A percentile compares a stretch with the other conserved stretches of the same genome.
These are phyloP conservation scores for Euthynnus affinis DNA, from an alignment of 2,797 vertebrate species.

Conservation along the genomic window DNA sequence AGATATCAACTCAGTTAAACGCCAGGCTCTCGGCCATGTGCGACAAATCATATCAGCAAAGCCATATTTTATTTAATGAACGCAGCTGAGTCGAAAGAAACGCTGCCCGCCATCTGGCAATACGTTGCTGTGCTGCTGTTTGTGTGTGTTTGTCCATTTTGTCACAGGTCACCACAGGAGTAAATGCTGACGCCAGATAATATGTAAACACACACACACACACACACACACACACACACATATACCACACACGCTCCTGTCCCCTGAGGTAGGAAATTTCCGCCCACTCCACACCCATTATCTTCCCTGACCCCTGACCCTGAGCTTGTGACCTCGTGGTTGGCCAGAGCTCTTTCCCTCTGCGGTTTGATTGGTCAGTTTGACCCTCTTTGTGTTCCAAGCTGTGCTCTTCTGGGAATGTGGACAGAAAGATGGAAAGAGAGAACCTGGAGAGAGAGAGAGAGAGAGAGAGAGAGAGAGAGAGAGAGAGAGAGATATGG, in stretches of 20 bases:
- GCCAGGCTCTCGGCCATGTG: background rate
- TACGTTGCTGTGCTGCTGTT: slow-evolving; percentile 26
- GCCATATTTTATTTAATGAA: slow-evolving; percentile 18
- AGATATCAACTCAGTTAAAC: background rate
- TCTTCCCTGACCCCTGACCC: slow-evolving; percentile 77
- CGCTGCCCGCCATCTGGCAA: slow-evolving; percentile 56
- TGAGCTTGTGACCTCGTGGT: slow-evolving; percentile 77
- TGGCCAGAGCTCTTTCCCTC: slow-evolving; percentile 61
- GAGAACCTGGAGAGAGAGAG: slow-evolving; percentile 13
- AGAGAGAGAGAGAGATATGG: background rate
- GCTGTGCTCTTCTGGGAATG: slow-evolving; percentile 63
- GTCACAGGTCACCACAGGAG: slow-evolving; percentile 68
- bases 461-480: slow-evolving; percentile 29
- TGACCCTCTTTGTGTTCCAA: slow-evolving; percentile 71
- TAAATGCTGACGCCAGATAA: slow-evolving; percentile 81
- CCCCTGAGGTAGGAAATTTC: slow-evolving; percentile 82
- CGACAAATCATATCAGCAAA: background rate
- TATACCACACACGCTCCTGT: slow-evolving; percentile 44
- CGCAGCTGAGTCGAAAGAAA: slow-evolving; percentile 36
- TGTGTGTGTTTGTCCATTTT: slow-evolving; percentile 62
- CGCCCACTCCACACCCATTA: slow-evolving; percentile 81
- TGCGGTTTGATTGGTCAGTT: slow-evolving; percentile 73
- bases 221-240: slow-evolving; percentile 57
- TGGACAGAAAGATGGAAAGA: slow-evolving; percentile 38
- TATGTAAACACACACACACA: slow-evolving; percentile 73